phyloP scores from a whole-genome alignment of 2,888 invertebrate species.

The Drosophila lutescens region DNA sequence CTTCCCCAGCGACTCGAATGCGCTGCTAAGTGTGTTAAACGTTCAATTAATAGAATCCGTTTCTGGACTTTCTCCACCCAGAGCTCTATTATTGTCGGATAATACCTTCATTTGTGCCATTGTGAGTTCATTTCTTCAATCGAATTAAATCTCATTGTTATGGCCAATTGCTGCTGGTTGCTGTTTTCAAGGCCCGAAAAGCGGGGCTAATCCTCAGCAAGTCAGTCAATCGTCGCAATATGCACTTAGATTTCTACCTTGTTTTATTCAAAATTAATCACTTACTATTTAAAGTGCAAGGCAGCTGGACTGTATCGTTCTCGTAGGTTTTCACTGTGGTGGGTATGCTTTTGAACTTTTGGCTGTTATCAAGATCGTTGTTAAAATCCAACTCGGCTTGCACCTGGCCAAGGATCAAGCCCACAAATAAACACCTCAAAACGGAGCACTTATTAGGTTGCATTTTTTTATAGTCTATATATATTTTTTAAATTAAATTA shows the following conservation, averaged over 20 bases:
- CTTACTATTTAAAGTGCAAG: constrained; percentile 91
- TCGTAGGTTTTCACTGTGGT: constrained; percentile 91
- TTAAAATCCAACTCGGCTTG: constrained; percentile 69
- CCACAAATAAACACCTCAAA: constrained; percentile 23
- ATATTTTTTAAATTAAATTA: constrained; percentile 59
- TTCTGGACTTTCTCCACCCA: constrained; percentile 33
- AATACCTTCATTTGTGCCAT: constrained; percentile 59
- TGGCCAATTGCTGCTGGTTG: constrained; percentile 52
- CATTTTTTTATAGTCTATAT: constrained; percentile 30
- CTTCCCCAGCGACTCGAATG: not conserved
- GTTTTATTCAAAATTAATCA: constrained; percentile 18
- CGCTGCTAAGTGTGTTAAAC: constrained; percentile 29
- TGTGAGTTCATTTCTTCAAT: constrained; percentile 61
- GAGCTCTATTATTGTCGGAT: constrained; percentile 44
- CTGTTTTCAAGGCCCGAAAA: constrained; percentile 28
- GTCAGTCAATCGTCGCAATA: not conserved
- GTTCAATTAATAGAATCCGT: constrained; percentile 63
- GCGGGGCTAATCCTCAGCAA: constrained; percentile 1
- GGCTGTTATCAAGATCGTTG: constrained; percentile 76
- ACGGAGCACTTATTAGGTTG: constrained; percentile 17
- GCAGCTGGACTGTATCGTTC: constrained; percentile 91
- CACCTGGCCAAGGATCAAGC: constrained; percentile 13
- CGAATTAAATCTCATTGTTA: constrained; percentile 67
- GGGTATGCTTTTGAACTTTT: constrained; percentile 88
- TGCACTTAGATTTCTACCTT: not conserved